These are phyloP conservation scores for Morelia viridis DNA, from an alignment of 2,797 vertebrate species.

Conservation along the genomic window DNA sequence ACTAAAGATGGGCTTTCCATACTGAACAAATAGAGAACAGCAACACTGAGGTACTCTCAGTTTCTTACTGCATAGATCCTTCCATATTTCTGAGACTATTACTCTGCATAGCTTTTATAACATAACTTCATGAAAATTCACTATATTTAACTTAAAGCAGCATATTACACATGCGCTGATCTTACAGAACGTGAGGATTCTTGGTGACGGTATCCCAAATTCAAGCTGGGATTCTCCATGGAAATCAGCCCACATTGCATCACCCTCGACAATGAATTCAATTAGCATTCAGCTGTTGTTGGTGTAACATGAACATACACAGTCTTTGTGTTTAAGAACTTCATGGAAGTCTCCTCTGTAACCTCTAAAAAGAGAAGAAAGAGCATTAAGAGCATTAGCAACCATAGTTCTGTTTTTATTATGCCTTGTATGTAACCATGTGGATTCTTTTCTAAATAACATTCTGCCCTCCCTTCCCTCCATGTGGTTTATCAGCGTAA, in stretches of 20 bases:
- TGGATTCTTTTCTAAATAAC: not conserved
- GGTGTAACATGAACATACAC: conserved; percentile 85
- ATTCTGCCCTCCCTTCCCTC: not conserved
- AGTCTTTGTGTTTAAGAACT: conserved; percentile 86
- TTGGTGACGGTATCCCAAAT: conserved; percentile 42
- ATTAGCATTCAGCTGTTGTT: conserved; percentile 83
- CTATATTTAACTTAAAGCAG: conserved; percentile 61
- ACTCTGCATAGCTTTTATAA: conserved; percentile 57
- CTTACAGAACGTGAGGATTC: conserved; percentile 51
- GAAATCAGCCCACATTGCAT: conserved; percentile 15
- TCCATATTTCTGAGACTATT: conserved; percentile 46
- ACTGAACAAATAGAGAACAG: conserved; percentile 47
- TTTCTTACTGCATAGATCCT: conserved; percentile 67
- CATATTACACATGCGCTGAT: conserved; percentile 63
- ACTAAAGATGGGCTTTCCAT: conserved; percentile 38
- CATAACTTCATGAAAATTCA: conserved; percentile 58
- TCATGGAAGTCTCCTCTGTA: conserved; percentile 80
- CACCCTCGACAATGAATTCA: conserved; percentile 2
- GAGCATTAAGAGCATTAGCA: not conserved
- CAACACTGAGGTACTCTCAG: conserved; percentile 57
- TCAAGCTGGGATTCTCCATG: conserved; percentile 2
- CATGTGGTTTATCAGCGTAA: not conserved
- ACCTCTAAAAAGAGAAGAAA: conserved; percentile 78
- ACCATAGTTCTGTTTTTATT: not conserved
- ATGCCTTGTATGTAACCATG: not conserved